Evolutionary conservation across 2,888 invertebrate species (phyloP).

Genomic region (Oscheius sp.): DNA sequence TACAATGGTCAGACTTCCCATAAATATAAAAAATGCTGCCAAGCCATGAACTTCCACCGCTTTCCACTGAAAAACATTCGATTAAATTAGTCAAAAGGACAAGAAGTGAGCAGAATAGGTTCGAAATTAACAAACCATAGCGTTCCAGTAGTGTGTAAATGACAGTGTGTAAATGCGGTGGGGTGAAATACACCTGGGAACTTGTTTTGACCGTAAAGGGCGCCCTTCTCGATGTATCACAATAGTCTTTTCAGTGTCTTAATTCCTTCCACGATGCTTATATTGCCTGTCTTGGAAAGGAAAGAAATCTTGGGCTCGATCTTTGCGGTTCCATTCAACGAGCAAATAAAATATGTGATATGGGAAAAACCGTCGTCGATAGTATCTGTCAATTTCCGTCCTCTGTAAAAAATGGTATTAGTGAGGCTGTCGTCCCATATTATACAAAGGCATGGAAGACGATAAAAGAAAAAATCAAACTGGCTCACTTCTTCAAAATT

Average conservation of each 20-base stretch:
- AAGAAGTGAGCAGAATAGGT: neutral
- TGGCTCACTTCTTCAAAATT: constrained; percentile 22
- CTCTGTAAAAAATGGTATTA: constrained; percentile 36
- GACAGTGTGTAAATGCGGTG: neutral
- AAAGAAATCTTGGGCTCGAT: constrained; percentile 36
- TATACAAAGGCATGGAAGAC: constrained; percentile 11
- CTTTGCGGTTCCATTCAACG: constrained; percentile 35
- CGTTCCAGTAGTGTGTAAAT: too few species aligned
- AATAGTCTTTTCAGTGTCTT: constrained; percentile 31
- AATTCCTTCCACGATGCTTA: constrained; percentile 45
- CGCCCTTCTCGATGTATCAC: neutral
- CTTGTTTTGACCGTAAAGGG: neutral
- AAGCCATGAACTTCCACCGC: constrained; percentile 3
- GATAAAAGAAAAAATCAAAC: neutral
- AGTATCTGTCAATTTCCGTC: constrained; percentile 31
- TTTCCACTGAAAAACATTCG: constrained; percentile 21
- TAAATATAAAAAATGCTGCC: neutral
- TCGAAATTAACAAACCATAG: constrained; percentile 1
- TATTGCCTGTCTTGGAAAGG: constrained; percentile 33
- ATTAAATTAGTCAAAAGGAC: neutral
- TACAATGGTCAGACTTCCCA: neutral
- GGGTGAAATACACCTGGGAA: neutral
- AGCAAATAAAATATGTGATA: constrained; percentile 30
- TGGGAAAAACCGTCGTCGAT: constrained; percentile 11
- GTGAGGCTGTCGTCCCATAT: constrained; percentile 40